Evolutionary conservation across 2,888 invertebrate species (phyloP), one percentile per base, ranked within the genome.

Genomic region (Phengaris arion): DNA sequence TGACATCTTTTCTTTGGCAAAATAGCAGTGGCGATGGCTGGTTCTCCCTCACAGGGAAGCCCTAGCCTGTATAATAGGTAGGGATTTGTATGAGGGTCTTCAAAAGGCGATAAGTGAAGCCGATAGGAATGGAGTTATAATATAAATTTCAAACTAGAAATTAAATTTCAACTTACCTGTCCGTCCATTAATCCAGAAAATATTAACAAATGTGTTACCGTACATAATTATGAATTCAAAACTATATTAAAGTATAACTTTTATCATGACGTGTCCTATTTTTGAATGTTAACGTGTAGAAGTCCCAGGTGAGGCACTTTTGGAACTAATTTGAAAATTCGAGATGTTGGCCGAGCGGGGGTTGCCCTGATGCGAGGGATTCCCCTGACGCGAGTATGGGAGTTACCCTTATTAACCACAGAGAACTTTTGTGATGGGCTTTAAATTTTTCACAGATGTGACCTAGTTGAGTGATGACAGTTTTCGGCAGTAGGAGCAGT

Each of bases 311-410:
- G 69, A 2, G 5, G 48, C 15, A 48, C 48, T 69, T 69, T 69
- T 69, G 48, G 69, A 69, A 69, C 69, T 69, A 69, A 69, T 69
- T 69, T 69, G 10, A 69, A 69, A 69, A 69, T 48, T 69, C 48
- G 48, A 69, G 69, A 69, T 69, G 48, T 69, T n/a, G 48, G 57
- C 7, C 57, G 57, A 59, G 57, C 15, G 55, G 13, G 45, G 68
- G 7, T 12, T 69, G 15, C 68, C 69, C 48, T 48, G 68, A 46
- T 68, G 10, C 13, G 59, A 8, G 59, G 22, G 59, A 59, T 15
- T 22, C 59, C 59, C 59, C 22, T 59, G 59, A 22, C 22, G 59
- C 13, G 64, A 2, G 35, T 35, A 59, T 6, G 57, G 15, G 6
- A 6, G 48, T 5, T 69, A 48, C 69, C 69, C 48, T 69, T 69